These are phyloP conservation scores for Sebastolobus alascanus DNA, from an alignment of 2,797 vertebrate genomes.

Conservation along the genomic window DNA sequence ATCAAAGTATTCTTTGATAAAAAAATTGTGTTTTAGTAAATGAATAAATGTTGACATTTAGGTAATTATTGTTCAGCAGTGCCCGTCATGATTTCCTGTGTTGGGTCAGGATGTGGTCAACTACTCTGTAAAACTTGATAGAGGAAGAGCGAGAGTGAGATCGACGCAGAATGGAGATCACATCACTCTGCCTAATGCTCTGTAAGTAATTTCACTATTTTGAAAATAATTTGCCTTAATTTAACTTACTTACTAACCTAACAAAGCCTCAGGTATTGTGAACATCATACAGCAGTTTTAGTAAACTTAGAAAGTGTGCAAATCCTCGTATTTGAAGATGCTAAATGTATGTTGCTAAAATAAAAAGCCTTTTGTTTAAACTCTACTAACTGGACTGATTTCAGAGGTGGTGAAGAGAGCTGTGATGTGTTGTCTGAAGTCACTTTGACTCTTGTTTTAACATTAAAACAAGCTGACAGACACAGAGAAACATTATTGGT, in stretches of 20 bases:
- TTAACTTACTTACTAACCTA: neutral
- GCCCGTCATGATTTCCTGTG: neutral
- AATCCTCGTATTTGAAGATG: neutral
- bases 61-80: no score
- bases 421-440: neutral
- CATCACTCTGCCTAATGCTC: neutral
- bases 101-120: neutral
- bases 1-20: no score
- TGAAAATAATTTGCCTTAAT: neutral
- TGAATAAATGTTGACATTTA: no score
- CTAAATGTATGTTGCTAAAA: neutral
- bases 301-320: no score
- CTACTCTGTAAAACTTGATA: accelerated
- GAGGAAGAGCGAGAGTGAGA: neutral
- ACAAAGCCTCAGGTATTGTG: no score
- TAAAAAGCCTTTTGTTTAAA: no score
- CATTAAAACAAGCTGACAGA: neutral
- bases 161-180: neutral
- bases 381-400: neutral
- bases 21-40: no score
- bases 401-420: neutral
- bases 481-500: neutral
- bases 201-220: neutral
- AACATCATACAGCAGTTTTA: no score
- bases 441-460: neutral